Conservation (phyloP, 2,888 invertebrate species). For the Sthenelais limicola region DNA sequence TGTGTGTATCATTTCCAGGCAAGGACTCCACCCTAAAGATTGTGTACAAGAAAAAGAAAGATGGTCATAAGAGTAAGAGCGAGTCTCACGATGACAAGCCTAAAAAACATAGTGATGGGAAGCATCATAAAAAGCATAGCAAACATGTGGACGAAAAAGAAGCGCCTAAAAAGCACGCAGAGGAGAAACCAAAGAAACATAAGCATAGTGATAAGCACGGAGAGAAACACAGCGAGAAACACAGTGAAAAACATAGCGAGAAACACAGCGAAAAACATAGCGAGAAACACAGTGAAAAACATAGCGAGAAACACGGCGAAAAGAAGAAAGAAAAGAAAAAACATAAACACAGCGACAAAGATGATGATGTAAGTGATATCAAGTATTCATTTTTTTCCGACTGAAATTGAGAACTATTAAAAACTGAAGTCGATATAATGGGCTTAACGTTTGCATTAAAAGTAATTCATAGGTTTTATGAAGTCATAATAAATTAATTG, state of each 20-base stretch:
- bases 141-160: slow-evolving; percentile 26
- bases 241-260: too few relatives aligned
- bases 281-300: too few relatives aligned
- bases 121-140: slow-evolving; percentile 15
- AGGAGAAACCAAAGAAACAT: slow-evolving; percentile 17
- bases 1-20: slow-evolving; percentile 51
- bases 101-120: slow-evolving; percentile 10
- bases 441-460: too few relatives aligned
- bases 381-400: too few relatives aligned
- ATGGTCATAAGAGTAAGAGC: slow-evolving; percentile 46
- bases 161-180: slow-evolving; percentile 31
- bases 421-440: too few relatives aligned
- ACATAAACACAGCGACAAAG: slow-evolving; percentile 31
- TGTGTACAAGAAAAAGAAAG: slow-evolving; percentile 66
- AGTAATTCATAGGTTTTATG: too few relatives aligned
- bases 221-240: too few relatives aligned
- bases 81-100: slow-evolving; percentile 15
- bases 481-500: too few relatives aligned
- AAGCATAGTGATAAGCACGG: slow-evolving; percentile 44
- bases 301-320: slow-evolving; percentile 53
- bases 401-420: too few relatives aligned
- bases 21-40: slow-evolving; percentile 64
- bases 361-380: slow-evolving; percentile 7
- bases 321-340: slow-evolving; percentile 57
- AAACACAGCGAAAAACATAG: too few relatives aligned